phyloP scores from a whole-genome alignment of 2,113 vertebrate genomes.

The Tachycineta bicolor region DNA sequence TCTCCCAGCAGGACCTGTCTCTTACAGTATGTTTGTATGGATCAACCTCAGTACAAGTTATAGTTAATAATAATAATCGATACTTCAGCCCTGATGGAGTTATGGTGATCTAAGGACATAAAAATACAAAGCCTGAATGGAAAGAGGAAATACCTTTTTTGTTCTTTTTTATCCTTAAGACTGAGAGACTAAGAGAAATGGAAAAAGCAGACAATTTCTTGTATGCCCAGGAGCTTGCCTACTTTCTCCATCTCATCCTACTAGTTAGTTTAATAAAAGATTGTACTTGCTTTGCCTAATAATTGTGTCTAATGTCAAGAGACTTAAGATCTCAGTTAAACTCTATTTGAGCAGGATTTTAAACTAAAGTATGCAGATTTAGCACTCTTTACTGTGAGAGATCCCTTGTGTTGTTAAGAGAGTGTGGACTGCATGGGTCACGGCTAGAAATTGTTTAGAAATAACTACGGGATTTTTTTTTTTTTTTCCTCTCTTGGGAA shows the following conservation, averaged over 20 bases:
- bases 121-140: not conserved
- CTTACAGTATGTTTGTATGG: not conserved
- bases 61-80: not conserved
- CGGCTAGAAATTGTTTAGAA: not conserved
- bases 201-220: not conserved
- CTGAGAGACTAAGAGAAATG: not conserved
- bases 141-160: not conserved
- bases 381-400: not conserved
- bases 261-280: conserved; percentile 21
- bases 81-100: not conserved
- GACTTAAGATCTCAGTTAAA: conserved; percentile 28
- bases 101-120: not conserved
- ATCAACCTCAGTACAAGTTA: not conserved
- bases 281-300: not conserved
- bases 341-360: conserved; percentile 34
- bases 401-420: not conserved
- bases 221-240: not conserved
- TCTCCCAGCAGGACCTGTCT: not conserved
- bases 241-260: not conserved
- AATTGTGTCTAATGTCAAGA: conserved; percentile 41
- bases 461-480: not conserved
- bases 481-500: not conserved
- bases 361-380: conserved; percentile 32
- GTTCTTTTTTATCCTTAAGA: not conserved
- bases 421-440: not conserved